Evolutionary conservation across 2,113 vertebrate species (phyloP).

Genomic region (Planiliza haematocheilus): DNA sequence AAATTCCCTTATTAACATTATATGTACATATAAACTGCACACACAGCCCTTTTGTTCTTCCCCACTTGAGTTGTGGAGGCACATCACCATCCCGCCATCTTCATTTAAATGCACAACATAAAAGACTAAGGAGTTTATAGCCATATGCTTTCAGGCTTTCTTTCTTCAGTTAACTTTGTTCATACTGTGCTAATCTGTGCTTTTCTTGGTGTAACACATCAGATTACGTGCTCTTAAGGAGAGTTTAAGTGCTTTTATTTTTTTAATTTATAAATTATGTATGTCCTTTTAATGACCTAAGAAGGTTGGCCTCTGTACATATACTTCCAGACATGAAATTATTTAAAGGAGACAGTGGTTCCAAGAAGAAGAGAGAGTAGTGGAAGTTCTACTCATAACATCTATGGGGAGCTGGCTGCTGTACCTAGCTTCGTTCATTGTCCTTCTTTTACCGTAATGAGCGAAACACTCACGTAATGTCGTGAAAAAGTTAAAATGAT

Average conservation of each 20-base stretch:
- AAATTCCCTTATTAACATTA: conserved; percentile 3
- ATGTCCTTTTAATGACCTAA: conserved; percentile 26
- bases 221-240: conserved; percentile 39
- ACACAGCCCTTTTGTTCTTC: no score
- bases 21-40: background rate
- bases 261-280: conserved; percentile 35
- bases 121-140: conserved; percentile 22
- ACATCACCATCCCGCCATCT: no score
- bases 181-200: conserved; percentile 12
- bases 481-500: background rate
- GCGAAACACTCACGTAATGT: background rate
- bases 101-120: conserved; percentile 31
- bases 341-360: conserved; percentile 2
- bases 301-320: conserved; percentile 3
- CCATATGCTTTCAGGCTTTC: conserved; percentile 13
- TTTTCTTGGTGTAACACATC: conserved; percentile 30
- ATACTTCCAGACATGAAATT: conserved; percentile 12
- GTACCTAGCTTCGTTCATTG: background rate
- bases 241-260: conserved; percentile 12
- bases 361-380: background rate
- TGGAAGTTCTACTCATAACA: conserved; percentile 21
- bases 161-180: conserved; percentile 55
- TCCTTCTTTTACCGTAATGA: background rate
- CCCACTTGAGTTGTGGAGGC: no score
- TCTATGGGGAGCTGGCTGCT: background rate